These are phyloP conservation scores for Hiodon tergisus DNA, from an alignment of 2,113 vertebrate genomes.

Conservation along the genomic window DNA sequence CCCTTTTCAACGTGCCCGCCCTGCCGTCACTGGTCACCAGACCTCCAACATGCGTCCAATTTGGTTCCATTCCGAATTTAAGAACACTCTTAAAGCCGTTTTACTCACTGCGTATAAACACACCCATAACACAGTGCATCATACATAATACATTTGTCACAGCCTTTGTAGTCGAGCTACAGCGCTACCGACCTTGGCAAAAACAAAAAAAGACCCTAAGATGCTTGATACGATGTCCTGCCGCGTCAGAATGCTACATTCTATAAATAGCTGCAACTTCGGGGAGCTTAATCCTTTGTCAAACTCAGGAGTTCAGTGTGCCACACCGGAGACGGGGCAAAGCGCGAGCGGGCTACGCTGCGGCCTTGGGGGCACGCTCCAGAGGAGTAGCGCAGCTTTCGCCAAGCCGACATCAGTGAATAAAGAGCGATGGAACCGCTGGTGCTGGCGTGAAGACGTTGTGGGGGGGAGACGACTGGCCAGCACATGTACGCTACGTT, in stretches of 20 bases:
- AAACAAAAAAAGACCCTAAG: background rate
- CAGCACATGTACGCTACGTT: background rate
- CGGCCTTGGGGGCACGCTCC: background rate
- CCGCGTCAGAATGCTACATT: conserved; percentile 18
- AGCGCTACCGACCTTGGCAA: background rate
- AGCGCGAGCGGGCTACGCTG: too few species aligned
- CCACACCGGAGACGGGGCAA: background rate
- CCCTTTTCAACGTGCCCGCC: too few species aligned
- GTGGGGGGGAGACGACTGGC: background rate
- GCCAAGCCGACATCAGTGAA: too few species aligned
- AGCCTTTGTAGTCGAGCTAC: too few species aligned
- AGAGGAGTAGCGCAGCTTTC: background rate
- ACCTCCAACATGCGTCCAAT: too few species aligned
- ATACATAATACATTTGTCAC: too few species aligned
- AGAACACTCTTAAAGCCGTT: too few species aligned
- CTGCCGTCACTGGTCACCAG: too few species aligned
- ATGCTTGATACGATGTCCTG: conserved; percentile 16
- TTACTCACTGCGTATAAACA: too few species aligned
- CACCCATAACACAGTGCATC: too few species aligned
- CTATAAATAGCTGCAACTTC: conserved; percentile 15
- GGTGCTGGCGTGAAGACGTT: background rate
- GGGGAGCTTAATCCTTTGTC: conserved; percentile 17
- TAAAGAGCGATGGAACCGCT: too few species aligned
- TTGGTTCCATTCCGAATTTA: too few species aligned
- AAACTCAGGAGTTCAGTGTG: background rate